Evolutionary conservation across 2,113 vertebrate genomes (phyloP).

Genomic region (Rostratula benghalensis): DNA sequence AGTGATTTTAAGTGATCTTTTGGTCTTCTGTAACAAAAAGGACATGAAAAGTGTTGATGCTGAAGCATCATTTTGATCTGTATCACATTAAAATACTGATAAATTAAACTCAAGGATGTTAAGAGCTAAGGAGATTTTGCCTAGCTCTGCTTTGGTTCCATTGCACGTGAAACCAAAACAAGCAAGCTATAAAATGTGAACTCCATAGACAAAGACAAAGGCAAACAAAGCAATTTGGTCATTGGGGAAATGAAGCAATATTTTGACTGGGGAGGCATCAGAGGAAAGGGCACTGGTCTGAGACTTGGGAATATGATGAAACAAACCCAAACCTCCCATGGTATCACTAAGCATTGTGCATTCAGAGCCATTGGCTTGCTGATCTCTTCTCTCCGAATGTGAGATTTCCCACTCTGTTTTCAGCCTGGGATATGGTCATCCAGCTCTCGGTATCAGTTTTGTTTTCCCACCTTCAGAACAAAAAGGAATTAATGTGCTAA

Average conservation of each 20-base stretch:
- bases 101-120: background rate
- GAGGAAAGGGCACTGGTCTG: background rate
- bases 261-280: background rate
- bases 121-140: background rate
- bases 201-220: background rate
- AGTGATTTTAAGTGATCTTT: background rate
- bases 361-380: background rate
- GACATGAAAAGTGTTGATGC: background rate
- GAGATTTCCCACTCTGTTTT: background rate
- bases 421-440: background rate
- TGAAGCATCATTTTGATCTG: background rate
- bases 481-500: background rate
- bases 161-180: background rate
- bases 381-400: background rate
- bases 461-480: background rate
- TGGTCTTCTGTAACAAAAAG: background rate
- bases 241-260: constrained; percentile 15
- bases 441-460: background rate
- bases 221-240: background rate
- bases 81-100: background rate
- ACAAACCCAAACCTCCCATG: background rate
- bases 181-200: constrained; percentile 2
- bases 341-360: background rate
- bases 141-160: background rate
- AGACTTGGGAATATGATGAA: background rate